Base-by-base conservation (phyloP, 2,888 invertebrate species). In the Petrolisthes manimaculis region DNA sequence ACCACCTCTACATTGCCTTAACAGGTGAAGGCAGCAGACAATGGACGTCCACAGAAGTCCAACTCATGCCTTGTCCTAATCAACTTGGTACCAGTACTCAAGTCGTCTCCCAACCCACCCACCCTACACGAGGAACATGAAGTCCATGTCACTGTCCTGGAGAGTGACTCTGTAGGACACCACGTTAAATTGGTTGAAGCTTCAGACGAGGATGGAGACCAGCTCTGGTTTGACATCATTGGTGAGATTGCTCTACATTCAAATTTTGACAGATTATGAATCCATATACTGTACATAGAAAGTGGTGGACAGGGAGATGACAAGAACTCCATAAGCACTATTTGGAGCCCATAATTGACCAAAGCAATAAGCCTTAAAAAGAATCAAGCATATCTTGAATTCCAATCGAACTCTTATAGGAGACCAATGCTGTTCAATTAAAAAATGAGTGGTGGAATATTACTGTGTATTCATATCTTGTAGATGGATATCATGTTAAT, bases 161-260 rank as follows among this genome's bases (percentile, higher is more conserved):
- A 93, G 92, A 92, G 92, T 85, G 98, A 98, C 93, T 95, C 95
- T 92, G 96, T 97, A 69, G 98, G 98, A 53, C 97, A 96, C 93
- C 94, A 97, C 91, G 96, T 99, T 3, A 95, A 96, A 83, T 95
- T 97, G 89, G 95, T 98, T 92, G 96, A 97, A 92, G 98, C 98
- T 6, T 94, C 94, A 74, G 98, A 98, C 93, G 95, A 95, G 85
- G 98, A 98, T 93, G 95, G 95, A 78, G 97, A 98, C 93, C 94
- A 95, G 89, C 94, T 99, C 91, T 98, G 97, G 96, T 99, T 96
- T 93, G 96, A 96, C 92, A 98, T 99, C 91, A 95, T 95, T 79
- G 93, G 90, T 90, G n/a, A 88, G 83, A 21, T 67, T 69, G 37
- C 37, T 37, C 37, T 37, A 37, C 37, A 37, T 37, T 2, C 37